Base-by-base conservation (phyloP, 2,888 invertebrate genomes). In the Doris montereyensis region DNA sequence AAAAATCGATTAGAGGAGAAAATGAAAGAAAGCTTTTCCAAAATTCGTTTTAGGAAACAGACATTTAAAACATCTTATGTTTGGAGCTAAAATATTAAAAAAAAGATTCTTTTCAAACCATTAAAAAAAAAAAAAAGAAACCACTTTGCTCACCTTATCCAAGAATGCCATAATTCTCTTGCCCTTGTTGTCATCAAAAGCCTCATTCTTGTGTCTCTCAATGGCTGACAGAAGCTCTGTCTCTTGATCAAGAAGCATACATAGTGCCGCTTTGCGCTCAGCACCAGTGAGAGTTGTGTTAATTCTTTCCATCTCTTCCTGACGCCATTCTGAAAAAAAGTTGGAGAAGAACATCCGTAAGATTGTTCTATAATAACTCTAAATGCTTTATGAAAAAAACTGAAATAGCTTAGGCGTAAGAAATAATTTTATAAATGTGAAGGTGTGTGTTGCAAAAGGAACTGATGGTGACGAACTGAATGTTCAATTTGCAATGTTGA, bases 231-330 rank as follows among this genome's bases (percentile, higher is more conserved):
- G 89, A 24, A 92, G 88, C 80, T 91, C 89, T 17, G 91, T 91
- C 82, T 92, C 92, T 82, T 91, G 89, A 71, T 92, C 92, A 57
- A 92, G 81, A 65, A 92, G 84, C 87, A 90, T 89, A 82, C 90
- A 92, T 72, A 92, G 83, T 0, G 92, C 92, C n/a, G 92, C 92
- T 83, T 92, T 92, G 13, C 90, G 83, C 83, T 92, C 92, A 3
- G 92, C 91, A 21, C 90, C 92, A 26, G 85, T 84, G 80, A 89
- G 83, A 2, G 88, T 89, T 2, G 81, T 78, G 82, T 91, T 87
- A 77, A 92, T 92, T 58, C 88, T 84, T 34, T 87, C 89, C 65
- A 90, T 76, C 81, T 91, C 90, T 79, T 91, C 91, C 72, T 88
- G 84, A 77, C 91, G 85, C 90, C 92, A 92, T 84, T 90, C 91